Evolutionary conservation across 2,113 vertebrate genomes (phyloP).

Genomic region (Madoqua kirkii): DNA sequence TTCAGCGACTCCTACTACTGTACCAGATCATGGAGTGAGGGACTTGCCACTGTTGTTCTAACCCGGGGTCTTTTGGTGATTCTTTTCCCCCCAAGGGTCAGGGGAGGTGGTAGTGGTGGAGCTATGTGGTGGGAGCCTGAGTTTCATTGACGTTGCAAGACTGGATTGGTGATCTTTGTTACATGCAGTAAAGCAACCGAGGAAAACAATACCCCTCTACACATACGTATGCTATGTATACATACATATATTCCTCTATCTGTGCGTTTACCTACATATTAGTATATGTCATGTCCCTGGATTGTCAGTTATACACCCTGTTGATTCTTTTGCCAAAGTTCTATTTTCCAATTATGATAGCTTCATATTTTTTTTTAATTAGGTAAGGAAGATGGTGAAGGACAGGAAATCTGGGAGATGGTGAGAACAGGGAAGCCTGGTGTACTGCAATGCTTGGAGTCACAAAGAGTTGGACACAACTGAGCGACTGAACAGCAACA

Average conservation of each 20-base stretch:
- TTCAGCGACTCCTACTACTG: not conserved
- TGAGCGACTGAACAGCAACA: not conserved
- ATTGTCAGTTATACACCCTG: not conserved
- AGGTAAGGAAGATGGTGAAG: not conserved
- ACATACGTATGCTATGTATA: not conserved
- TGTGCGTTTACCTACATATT: not conserved
- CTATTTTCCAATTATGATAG: conserved; percentile 1
- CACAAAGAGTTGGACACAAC: not conserved
- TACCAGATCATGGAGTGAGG: not conserved
- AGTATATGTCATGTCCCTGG: not conserved
- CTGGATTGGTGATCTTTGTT: not conserved
- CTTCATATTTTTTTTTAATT: not conserved
- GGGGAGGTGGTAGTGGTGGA: not conserved
- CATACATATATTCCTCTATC: not conserved
- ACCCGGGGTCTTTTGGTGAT: not conserved
- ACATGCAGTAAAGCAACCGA: not conserved
- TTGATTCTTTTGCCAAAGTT: not conserved
- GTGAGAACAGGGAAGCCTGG: not conserved
- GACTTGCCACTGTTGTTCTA: rapidly evolving
- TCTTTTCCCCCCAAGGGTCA: not conserved
- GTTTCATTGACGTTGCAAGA: not conserved
- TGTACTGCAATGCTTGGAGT: not conserved
- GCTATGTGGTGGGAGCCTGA: not conserved
- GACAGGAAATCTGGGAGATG: not conserved
- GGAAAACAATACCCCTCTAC: not conserved